phyloP scores from a whole-genome alignment of 1,140 invertebrate genomes.

The Macrocentrus cingulum region DNA sequence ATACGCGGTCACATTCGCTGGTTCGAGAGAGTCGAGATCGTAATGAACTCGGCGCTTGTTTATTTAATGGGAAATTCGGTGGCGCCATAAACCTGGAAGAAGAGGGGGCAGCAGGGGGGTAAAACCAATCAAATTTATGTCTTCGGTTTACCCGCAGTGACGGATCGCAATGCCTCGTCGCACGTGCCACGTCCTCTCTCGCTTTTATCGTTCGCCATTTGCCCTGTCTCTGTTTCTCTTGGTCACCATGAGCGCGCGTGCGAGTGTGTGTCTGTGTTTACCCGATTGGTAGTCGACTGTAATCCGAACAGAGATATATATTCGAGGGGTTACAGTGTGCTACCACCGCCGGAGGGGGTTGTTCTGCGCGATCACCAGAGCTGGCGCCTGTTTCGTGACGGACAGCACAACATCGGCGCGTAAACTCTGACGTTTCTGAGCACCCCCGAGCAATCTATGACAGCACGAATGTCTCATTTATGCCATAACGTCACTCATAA shows the following conservation, averaged over 20 bases:
- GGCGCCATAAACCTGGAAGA: constrained; percentile 57
- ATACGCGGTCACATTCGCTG: constrained; percentile 25
- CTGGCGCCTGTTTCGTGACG: constrained; percentile 45
- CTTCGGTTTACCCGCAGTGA: constrained; percentile 59
- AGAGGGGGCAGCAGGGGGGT: constrained; percentile 34
- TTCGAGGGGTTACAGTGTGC: constrained; percentile 28
- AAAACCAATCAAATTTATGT: constrained; percentile 60
- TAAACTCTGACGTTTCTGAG: constrained; percentile 39
- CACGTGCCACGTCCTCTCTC: constrained; percentile 33
- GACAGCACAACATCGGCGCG: constrained; percentile 47
- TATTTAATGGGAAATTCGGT: constrained; percentile 60
- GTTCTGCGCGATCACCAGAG: background rate
- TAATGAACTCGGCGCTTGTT: constrained; percentile 59
- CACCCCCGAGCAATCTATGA: constrained; percentile 11
- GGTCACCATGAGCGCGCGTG: constrained; percentile 9
- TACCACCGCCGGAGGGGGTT: constrained; percentile 23
- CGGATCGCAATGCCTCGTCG: constrained; percentile 53
- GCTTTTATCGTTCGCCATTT: background rate
- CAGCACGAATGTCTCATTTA: constrained; percentile 3
- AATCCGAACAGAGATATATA: constrained; percentile 48
- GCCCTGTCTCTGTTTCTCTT: constrained; percentile 8
- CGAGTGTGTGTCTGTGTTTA: constrained; percentile 41
- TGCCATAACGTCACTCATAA: constrained; percentile 13
- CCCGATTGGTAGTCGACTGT: constrained; percentile 50
- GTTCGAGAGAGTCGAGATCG: constrained; percentile 6